Conservation (phyloP, 2,888 invertebrate species). For the Ptilodon capucinus region DNA sequence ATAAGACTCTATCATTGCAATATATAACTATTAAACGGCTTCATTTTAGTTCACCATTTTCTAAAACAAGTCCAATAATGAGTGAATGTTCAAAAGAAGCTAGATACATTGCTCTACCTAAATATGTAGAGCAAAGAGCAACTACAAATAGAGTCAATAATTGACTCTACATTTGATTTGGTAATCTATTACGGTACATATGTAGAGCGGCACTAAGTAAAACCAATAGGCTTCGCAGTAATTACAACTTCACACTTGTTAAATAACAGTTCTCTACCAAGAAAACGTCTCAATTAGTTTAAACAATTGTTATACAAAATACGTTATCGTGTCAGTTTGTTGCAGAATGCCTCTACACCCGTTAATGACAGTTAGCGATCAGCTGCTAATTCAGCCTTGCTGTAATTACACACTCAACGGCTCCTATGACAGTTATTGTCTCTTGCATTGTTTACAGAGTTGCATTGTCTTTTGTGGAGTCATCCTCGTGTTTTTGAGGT, state of each 20-base stretch:
- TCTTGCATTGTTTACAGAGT: constrained; percentile 38
- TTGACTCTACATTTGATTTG: too few species aligned
- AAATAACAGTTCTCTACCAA: not conserved
- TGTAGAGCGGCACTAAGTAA: not conserved
- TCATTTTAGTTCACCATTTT: too few species aligned
- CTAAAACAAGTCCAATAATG: too few species aligned
- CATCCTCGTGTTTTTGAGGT: not conserved
- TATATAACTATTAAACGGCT: too few species aligned
- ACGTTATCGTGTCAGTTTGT: constrained; percentile 1
- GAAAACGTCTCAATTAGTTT: not conserved
- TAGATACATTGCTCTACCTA: too few species aligned
- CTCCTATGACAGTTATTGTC: constrained; percentile 41
- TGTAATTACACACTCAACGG: constrained; percentile 39
- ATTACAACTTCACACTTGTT: not conserved
- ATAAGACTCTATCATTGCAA: too few species aligned
- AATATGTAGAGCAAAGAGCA: too few species aligned
- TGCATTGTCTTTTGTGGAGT: constrained; percentile 2
- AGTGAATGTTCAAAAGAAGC: too few species aligned
- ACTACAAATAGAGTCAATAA: too few species aligned
- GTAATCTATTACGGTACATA: too few species aligned
- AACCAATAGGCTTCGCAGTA: not conserved
- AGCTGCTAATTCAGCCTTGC: constrained; percentile 40
- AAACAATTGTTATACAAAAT: not conserved
- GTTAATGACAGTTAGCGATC: constrained; percentile 33
- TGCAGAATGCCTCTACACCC: constrained; percentile 13